Percentiles rank a stretch among this genome's conserved stretches.
Conservation (phyloP, 2,888 invertebrate species). For the Eugnorisma glareosa region DNA sequence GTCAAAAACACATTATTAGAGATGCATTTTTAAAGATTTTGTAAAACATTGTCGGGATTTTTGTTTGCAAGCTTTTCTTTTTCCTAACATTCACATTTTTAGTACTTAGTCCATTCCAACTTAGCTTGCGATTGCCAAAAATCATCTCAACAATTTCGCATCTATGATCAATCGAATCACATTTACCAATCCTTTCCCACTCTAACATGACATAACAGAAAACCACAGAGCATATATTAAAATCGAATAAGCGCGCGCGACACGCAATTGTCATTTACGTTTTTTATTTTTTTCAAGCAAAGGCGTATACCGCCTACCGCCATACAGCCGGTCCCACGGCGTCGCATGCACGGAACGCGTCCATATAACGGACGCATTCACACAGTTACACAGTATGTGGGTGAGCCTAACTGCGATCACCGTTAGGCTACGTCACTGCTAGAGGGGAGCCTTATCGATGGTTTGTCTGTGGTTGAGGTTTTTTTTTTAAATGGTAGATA, state of each 20-base stretch:
- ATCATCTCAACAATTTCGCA: not conserved
- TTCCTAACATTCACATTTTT: not conserved
- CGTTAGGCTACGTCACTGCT: slow-evolving; percentile 85
- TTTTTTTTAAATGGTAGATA: slow-evolving; percentile 4
- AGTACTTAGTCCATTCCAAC: not conserved
- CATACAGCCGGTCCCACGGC: slow-evolving; percentile 78
- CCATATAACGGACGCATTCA: slow-evolving; percentile 86
- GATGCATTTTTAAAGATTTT: not conserved
- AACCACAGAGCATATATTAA: slow-evolving; percentile 35
- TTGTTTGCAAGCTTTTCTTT: not conserved
- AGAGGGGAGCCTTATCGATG: slow-evolving; percentile 73
- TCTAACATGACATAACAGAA: slow-evolving; percentile 37
- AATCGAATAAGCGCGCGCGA: slow-evolving; percentile 41
- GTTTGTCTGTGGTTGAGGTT: slow-evolving; percentile 41
- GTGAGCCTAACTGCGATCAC: slow-evolving; percentile 87
- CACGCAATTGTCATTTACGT: slow-evolving; percentile 66
- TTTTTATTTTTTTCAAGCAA: slow-evolving; percentile 68
- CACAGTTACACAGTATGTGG: slow-evolving; percentile 89
- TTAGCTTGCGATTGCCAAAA: not conserved
- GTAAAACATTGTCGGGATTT: not conserved
- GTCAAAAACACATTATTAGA: not conserved
- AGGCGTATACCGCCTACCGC: slow-evolving; percentile 46
- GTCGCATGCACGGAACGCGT: slow-evolving; percentile 81
- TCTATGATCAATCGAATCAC: not conserved
- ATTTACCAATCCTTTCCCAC: slow-evolving; percentile 29